Conservation (phyloP, 2,113 vertebrate species). For the Baryphthengus martii region DNA sequence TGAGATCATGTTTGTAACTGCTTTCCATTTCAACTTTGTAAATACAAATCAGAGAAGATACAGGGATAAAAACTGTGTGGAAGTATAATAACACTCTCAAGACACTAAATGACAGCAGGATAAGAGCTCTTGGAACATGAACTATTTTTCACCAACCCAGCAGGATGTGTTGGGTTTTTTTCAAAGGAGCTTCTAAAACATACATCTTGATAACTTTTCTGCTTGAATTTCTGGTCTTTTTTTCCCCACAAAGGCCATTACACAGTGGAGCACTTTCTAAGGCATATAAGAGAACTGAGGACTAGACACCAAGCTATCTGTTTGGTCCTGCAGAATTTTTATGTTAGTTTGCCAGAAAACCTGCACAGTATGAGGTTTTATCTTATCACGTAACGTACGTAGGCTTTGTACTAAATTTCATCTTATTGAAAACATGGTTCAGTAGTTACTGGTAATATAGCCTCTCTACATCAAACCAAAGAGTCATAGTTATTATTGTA, state of each 20-base stretch:
- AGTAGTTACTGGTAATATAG: background rate
- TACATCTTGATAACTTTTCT: background rate
- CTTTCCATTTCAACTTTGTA: background rate
- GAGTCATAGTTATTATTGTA: background rate
- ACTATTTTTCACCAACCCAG: background rate
- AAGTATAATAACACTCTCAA: background rate
- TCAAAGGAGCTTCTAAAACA: background rate
- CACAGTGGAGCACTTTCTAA: background rate
- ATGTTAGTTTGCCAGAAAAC: background rate
- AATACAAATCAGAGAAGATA: background rate
- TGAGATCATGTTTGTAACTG: background rate
- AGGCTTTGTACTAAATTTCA: background rate
- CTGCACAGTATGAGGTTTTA: background rate
- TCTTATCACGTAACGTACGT: background rate
- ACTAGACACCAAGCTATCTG: background rate
- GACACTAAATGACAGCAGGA: background rate
- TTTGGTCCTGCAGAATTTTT: background rate
- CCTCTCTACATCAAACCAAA: background rate
- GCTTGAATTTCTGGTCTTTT: background rate
- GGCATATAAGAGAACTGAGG: background rate
- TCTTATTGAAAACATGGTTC: fast-evolving
- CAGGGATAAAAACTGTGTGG: background rate
- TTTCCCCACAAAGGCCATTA: background rate
- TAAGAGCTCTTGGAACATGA: background rate
- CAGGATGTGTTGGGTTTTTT: background rate